Evolutionary conservation across 2,113 vertebrate species (phyloP).

Genomic region (Muscicapa adusta): DNA sequence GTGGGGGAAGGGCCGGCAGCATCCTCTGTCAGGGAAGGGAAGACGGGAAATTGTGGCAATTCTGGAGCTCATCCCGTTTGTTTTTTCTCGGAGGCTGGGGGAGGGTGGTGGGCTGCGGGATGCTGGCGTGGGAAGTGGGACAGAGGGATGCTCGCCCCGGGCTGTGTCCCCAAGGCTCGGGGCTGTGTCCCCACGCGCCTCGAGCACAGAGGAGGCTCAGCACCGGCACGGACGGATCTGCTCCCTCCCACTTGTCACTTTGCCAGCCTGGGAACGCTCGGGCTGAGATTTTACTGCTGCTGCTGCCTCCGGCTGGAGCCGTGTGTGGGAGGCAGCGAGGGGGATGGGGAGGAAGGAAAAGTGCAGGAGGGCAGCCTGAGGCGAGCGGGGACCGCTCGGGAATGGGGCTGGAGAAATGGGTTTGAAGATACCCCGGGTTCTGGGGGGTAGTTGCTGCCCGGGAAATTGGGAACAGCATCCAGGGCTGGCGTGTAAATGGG

Average conservation of each 20-base stretch:
- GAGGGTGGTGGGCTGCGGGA: not conserved
- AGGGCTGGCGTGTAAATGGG: not conserved
- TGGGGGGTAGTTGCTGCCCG: no score
- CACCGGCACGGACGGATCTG: not conserved
- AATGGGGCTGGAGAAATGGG: not conserved
- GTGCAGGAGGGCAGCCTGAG: not conserved
- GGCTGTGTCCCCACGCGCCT: not conserved
- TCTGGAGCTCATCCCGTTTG: not conserved
- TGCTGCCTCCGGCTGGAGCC: not conserved
- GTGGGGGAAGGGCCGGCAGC: not conserved
- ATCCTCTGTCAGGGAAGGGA: not conserved
- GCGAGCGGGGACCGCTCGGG: not conserved
- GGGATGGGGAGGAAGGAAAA: not conserved
- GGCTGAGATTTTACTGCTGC: not conserved
- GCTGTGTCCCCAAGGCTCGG: not conserved
- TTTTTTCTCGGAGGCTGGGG: not conserved
- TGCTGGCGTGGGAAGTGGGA: not conserved
- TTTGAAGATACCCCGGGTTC: not conserved
- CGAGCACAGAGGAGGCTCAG: fast-evolving
- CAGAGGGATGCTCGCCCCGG: not conserved
- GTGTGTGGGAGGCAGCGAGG: not conserved
- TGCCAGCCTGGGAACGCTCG: not conserved
- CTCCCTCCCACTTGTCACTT: not conserved
- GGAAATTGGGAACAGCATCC: no score
- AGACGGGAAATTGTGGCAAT: not conserved